Evolutionary conservation across 2,113 vertebrate species (phyloP).

Genomic region (Microcebus jonahi): DNA sequence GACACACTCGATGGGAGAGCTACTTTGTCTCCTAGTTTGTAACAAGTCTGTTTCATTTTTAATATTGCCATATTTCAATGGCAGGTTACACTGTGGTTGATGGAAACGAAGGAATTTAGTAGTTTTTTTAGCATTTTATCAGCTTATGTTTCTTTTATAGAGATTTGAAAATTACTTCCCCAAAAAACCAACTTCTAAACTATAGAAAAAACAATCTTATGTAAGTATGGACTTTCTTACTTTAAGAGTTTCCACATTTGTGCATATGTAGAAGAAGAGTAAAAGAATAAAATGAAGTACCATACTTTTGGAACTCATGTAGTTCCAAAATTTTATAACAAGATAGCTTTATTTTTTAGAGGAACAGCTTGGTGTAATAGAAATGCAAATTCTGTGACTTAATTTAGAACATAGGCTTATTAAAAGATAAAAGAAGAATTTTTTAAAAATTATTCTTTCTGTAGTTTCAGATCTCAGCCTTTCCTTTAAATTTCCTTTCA

Average conservation of each 20-base stretch:
- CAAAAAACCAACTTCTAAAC: constrained; percentile 11
- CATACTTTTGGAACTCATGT: neutral
- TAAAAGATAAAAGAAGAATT: constrained; percentile 40
- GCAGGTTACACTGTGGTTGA: neutral
- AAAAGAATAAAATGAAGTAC: neutral
- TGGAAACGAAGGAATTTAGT: constrained; percentile 8
- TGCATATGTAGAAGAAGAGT: neutral
- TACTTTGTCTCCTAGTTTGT: neutral
- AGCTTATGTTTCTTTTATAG: neutral
- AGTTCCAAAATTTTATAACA: neutral
- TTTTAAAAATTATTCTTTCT: neutral
- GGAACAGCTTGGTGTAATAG: neutral
- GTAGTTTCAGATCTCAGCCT: neutral
- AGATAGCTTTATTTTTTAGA: constrained; percentile 2
- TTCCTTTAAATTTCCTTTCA: constrained; percentile 27
- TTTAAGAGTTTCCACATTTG: constrained; percentile 26
- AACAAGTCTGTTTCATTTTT: neutral
- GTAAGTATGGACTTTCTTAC: neutral
- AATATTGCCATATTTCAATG: neutral
- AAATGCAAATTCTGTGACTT: constrained; percentile 20
- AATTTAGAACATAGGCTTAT: constrained; percentile 20
- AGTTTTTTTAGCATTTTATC: constrained; percentile 9
- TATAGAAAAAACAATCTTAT: neutral
- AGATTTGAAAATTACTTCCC: neutral
- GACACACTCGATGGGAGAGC: neutral